Evolutionary conservation across 2,797 vertebrate genomes (phyloP), one percentile per base, ranked within the genome.

Genomic region (Anisognathus igniventris): DNA sequence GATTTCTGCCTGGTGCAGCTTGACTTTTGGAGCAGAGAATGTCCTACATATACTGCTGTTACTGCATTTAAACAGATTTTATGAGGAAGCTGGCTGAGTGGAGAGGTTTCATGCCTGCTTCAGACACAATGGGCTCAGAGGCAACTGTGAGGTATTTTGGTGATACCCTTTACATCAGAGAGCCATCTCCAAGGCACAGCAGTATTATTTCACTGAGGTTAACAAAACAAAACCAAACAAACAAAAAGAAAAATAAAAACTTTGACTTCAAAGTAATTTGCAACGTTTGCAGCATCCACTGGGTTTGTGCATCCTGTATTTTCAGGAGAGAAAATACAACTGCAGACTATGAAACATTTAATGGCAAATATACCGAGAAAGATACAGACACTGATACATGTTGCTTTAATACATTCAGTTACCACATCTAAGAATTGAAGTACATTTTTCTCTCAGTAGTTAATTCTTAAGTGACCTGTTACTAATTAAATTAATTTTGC

Each of bases 11-110:
- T 25, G 8, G 7, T 30, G 33, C 14, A 54, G 11, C 12, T 21
- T 45, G 17, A 39, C 15, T 86, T 19, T 6, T 60, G 33, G 15
- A 85, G 15, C 23, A 40, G 12, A 54, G 5, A 14, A 3, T 0
- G 0, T n/a, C 10, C 0, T 40, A 15, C 6, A 25, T 18, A 9
- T 4, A 19, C 28, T 57, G 39, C 61, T 30, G 2, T 27, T 45
- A 40, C 39, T 40, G 39, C 39, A 40, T 40, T 40, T 40, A 47
- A 79, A 42, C 6, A 51, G 30, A 67, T 48, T 70, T 62, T 40
- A 20, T 27, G 31, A 39, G 28, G 14, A 77, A 68, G 15, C 28
- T 27, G 22, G 13, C 13, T 45, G 13, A 39, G 22, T 12, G 30
- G n/a, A 72, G 35, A 44, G 7, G 31, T 58, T 53, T 86, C 44